Evolutionary conservation across 2,113 vertebrate species (phyloP).

Genomic region (Gobiocypris rarus): DNA sequence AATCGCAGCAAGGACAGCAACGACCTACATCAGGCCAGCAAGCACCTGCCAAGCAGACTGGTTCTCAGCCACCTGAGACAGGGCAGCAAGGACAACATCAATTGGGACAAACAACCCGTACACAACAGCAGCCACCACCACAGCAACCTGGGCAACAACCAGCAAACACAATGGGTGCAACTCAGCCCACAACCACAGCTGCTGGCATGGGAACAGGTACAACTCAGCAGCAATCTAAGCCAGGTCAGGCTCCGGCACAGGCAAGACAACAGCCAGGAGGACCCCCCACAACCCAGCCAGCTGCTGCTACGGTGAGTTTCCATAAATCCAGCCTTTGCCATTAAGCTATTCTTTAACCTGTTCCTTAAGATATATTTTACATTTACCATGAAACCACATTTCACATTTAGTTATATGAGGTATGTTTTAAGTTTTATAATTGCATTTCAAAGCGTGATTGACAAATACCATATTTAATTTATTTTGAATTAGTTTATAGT

Average conservation of each 20-base stretch:
- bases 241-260: conserved; percentile 44
- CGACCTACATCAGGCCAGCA: conserved; percentile 52
- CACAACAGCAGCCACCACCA: conserved; percentile 61
- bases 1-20: conserved; percentile 60
- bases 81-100: conserved; percentile 65
- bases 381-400: neutral
- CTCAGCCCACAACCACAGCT: conserved; percentile 60
- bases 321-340: neutral
- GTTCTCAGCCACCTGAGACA: conserved; percentile 59
- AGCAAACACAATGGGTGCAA: conserved; percentile 59
- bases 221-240: conserved; percentile 49
- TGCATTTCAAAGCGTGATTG: neutral
- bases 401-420: neutral
- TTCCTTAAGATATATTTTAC: neutral
- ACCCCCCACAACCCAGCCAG: conserved; percentile 66
- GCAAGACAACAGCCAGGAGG: conserved; percentile 53
- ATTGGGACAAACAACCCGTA: conserved; percentile 56
- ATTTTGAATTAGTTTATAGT: neutral
- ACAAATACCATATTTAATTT: conserved; percentile 37
- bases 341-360: neutral
- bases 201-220: conserved; percentile 39
- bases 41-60: conserved; percentile 62
- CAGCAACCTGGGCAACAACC: conserved; percentile 53
- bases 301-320: conserved; percentile 77
- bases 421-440: neutral